phyloP scores from a whole-genome alignment of 2,797 vertebrate species.

The Eulemur mongoz region DNA sequence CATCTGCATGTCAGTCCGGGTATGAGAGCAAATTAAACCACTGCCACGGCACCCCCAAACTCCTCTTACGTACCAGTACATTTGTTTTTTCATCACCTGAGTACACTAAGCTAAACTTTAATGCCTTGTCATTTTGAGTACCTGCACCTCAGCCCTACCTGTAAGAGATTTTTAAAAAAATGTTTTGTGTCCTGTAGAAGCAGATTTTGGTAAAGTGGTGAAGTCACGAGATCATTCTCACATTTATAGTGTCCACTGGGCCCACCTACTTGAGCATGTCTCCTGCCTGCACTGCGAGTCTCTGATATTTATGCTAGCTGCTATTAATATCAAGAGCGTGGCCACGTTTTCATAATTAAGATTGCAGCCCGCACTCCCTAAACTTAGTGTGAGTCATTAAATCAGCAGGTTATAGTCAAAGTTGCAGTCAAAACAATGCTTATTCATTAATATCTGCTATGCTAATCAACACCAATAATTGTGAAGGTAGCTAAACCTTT shows the following conservation, averaged over 20 bases:
- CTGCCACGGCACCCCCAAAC: background rate
- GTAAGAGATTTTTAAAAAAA: background rate
- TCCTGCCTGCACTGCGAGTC: constrained; percentile 56
- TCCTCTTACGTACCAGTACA: background rate
- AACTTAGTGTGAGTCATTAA: constrained; percentile 78
- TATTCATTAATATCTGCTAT: constrained; percentile 69
- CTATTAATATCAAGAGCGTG: constrained; percentile 78
- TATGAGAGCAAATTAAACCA: background rate
- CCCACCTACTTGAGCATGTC: constrained; percentile 71
- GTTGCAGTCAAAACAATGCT: constrained; percentile 70
- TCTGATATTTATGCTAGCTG: constrained; percentile 75
- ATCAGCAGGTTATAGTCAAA: constrained; percentile 77
- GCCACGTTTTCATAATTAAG: constrained; percentile 75
- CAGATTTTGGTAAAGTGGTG: constrained; percentile 70
- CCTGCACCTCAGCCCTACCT: constrained; percentile 44
- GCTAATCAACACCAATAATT: constrained; percentile 74
- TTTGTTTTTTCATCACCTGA: constrained; percentile 71
- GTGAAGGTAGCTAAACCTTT: constrained; percentile 53
- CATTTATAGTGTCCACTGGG: constrained; percentile 74
- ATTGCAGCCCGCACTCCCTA: constrained; percentile 72
- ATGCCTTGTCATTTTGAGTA: constrained; percentile 24
- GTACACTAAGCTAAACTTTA: constrained; percentile 78
- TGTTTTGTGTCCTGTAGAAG: constrained; percentile 57
- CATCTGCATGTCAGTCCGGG: fast-evolving
- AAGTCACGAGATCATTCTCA: constrained; percentile 70